Conservation (phyloP, 2,113 vertebrate species). For the Abramis brama region DNA sequence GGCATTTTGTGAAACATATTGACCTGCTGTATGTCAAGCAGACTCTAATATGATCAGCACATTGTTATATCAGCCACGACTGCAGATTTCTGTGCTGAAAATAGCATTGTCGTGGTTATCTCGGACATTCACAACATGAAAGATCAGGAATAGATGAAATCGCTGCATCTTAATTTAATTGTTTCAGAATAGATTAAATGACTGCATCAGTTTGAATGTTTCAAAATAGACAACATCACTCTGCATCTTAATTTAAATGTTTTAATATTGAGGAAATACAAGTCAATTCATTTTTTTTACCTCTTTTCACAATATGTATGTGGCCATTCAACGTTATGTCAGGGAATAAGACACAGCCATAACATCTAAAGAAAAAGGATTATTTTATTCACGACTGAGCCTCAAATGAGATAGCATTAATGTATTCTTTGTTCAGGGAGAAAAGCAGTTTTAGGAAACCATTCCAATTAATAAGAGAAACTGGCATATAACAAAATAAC, state of each 20-base stretch:
- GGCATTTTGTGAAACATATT: conserved; percentile 36
- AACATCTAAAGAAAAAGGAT: no score
- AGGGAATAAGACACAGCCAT: no score
- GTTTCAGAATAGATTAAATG: not conserved
- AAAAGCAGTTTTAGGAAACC: no score
- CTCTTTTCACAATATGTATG: not conserved
- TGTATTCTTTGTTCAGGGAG: no score
- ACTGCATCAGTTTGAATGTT: not conserved
- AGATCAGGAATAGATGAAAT: conserved; percentile 2
- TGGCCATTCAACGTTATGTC: no score
- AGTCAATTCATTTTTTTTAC: not conserved
- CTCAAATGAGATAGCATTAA: no score
- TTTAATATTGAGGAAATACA: not conserved
- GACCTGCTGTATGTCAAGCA: not conserved
- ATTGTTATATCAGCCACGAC: not conserved
- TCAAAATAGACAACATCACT: not conserved
- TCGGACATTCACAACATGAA: not conserved
- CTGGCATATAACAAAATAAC: no score
- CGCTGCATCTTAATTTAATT: conserved; percentile 9
- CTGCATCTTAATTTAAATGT: conserved; percentile 15
- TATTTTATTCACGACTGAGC: no score
- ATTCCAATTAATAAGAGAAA: no score
- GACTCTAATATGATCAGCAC: conserved; percentile 17
- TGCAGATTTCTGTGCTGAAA: not conserved
- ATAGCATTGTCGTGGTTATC: not conserved